Evolutionary conservation across 2,797 vertebrate genomes (phyloP), one percentile per base, ranked within the genome.

Genomic region (Betta splendens): DNA sequence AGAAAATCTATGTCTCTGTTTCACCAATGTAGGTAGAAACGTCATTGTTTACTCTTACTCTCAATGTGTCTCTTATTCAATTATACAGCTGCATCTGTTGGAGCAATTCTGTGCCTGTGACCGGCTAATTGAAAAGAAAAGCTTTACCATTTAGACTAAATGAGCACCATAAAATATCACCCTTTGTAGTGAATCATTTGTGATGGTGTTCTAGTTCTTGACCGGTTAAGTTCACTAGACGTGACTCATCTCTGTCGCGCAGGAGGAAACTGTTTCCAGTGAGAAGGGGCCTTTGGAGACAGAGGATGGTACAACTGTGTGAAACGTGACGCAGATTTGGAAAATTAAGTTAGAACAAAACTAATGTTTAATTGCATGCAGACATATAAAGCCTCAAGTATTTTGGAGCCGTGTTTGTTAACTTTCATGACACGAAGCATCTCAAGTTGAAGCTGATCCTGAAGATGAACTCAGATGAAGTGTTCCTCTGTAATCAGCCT

Each of bases 41-140:
- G n/a, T 40, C 16, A 15, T 43, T 11, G 3, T 20, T 25, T 16
- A 39, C 3, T 6, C 9, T 10, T 12, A 9, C 29, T 23, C 9
- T 37, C 13, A 2, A 47, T 29, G 35, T 7, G 15, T 40, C 38
- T 42, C 10, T 47, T 18, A 26, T 26, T 36, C 5, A 23, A 25
- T 33, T 31, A 12, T 36, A 44, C 10, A 29, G 18, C 23, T 71
- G 57, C 60, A 64, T 54, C 53, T 55, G 48, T 46, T 54, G 25
- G 71, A 75, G 55, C 57, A 48, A 49, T 61, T 55, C 53, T 39
- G 32, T 64, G 64, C 69, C 32, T 57, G 45, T 29, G 33, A 32
- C 28, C 2, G n/a, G 73, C 45, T 73, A 48, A 74, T 3, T 70
- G 38, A 78, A 68, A 62, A 48, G 42, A 69, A 52, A 52, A 32